Percentiles rank a stretch among this genome's conserved stretches.
These are phyloP conservation scores for Heliconius hortense DNA, from an alignment of 2,888 invertebrate genomes.

Conservation along the genomic window DNA sequence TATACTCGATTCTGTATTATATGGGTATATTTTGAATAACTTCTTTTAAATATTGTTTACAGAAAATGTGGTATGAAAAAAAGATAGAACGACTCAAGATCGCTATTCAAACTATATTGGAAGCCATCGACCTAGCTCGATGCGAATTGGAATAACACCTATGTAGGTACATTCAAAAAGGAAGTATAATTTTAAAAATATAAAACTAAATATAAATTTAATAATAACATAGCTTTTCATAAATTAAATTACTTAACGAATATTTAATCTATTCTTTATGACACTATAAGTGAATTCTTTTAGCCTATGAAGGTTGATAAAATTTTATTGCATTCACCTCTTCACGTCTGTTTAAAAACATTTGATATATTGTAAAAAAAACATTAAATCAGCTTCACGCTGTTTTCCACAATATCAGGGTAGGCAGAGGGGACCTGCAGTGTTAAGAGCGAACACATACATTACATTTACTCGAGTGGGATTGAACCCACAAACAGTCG, in stretches of 20 bases:
- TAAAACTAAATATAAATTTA: background rate
- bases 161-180: background rate
- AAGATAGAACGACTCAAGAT: conserved; percentile 54
- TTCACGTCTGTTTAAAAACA: too few species aligned
- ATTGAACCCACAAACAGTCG: too few species aligned
- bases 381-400: too few species aligned
- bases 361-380: too few species aligned
- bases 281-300: background rate
- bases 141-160: conserved; percentile 54
- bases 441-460: too few species aligned
- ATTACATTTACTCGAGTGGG: too few species aligned
- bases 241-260: background rate
- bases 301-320: background rate
- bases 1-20: background rate
- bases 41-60: background rate
- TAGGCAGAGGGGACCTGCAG: too few species aligned
- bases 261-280: background rate
- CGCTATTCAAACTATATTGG: conserved; percentile 55
- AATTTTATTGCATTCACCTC: too few species aligned
- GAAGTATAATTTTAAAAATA: background rate
- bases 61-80: conserved; percentile 57
- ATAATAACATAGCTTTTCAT: too few species aligned
- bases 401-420: too few species aligned
- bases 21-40: background rate
- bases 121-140: conserved; percentile 56